Conservation (phyloP, 2,113 vertebrate genomes). For the Lipotes vexillifer region DNA sequence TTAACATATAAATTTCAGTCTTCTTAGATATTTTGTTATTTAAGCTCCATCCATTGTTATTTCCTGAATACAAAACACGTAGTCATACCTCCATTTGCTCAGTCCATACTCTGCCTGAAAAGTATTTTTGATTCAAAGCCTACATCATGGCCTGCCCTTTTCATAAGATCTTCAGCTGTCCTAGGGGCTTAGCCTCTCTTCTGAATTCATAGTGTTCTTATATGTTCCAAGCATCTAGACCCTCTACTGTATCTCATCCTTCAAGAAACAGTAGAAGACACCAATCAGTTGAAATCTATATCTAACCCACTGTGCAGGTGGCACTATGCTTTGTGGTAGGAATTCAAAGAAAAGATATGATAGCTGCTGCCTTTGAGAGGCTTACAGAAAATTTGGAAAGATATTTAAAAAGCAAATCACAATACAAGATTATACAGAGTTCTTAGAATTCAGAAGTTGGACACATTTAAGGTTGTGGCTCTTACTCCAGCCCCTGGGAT, state of each 20-base stretch:
- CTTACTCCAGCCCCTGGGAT: neutral
- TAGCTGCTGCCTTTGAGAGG: neutral
- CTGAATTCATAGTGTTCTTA: neutral
- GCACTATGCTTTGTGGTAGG: neutral
- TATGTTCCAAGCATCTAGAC: neutral
- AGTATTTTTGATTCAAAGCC: neutral
- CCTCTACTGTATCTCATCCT: neutral
- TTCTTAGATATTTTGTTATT: neutral
- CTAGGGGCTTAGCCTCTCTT: neutral
- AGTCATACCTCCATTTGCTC: neutral
- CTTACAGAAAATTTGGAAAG: neutral
- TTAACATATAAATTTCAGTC: neutral
- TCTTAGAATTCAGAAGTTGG: neutral
- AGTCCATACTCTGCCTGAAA: neutral
- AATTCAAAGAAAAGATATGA: neutral
- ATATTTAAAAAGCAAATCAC: neutral
- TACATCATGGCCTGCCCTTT: neutral
- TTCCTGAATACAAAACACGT: neutral
- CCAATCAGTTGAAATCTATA: neutral
- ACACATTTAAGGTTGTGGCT: neutral
- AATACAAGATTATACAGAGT: neutral
- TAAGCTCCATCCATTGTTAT: neutral
- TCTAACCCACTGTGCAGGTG: neutral
- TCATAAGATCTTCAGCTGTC: neutral
- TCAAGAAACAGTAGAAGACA: neutral